Percentiles rank a stretch among this genome's conserved stretches.
These are phyloP conservation scores for Drosophila tani DNA, from an alignment of 1,140 invertebrate genomes.

Conservation along the genomic window DNA sequence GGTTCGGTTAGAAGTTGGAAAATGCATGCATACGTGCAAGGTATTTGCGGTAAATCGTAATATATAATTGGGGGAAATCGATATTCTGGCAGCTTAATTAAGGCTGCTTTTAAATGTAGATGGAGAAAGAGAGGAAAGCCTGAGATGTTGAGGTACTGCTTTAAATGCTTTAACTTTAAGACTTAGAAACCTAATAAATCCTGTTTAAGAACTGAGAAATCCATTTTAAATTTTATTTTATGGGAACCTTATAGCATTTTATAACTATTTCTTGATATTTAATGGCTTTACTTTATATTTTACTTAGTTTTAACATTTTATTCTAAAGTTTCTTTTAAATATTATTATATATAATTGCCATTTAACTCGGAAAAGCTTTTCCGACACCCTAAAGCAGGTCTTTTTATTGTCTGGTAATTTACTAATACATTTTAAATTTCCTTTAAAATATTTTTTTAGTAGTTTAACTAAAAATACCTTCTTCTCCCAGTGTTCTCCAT, in stretches of 20 bases:
- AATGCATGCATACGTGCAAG: background rate
- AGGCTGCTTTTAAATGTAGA: too few relatives aligned
- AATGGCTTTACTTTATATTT: background rate
- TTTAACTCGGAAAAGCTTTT: too few relatives aligned
- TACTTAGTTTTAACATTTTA: too few relatives aligned
- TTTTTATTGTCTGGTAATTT: too few relatives aligned
- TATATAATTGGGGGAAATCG: background rate
- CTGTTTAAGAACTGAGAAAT: background rate
- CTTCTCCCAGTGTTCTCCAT: conserved; percentile 6
- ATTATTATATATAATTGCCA: too few relatives aligned
- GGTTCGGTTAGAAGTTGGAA: background rate
- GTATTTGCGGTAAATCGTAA: conserved; percentile 1
- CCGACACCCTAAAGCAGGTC: too few relatives aligned
- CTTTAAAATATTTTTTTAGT: background rate
- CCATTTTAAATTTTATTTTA: background rate
- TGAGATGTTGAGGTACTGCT: too few relatives aligned
- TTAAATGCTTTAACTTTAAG: background rate
- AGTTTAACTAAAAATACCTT: too few relatives aligned
- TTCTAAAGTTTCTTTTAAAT: too few relatives aligned
- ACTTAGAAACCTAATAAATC: background rate
- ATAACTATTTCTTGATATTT: background rate
- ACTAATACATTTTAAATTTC: background rate
- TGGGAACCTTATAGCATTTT: background rate
- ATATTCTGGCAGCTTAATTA: background rate
- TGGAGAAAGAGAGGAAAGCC: too few relatives aligned